A percentile compares a stretch with the other conserved stretches of the same genome.
Conservation (phyloP, 1,140 invertebrate species). For the Rhyacophila brunnea region DNA sequence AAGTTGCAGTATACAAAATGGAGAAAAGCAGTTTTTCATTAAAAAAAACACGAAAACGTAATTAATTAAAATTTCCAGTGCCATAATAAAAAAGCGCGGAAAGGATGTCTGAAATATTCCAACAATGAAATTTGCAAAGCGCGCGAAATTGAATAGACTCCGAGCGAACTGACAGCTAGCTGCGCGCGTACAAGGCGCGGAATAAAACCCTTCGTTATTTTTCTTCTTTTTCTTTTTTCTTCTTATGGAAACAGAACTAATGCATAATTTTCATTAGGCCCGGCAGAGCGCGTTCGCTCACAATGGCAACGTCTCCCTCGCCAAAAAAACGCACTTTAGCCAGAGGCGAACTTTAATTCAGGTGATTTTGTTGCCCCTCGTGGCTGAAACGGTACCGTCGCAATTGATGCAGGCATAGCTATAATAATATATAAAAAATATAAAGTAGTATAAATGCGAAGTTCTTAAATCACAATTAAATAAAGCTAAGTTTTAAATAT, state of each 20-base stretch:
- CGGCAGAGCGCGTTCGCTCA: slow-evolving; percentile 31
- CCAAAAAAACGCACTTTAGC: neutral
- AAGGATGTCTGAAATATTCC: neutral
- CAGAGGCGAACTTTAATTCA: neutral
- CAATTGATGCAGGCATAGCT: no score
- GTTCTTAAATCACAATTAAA: no score
- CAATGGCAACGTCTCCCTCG: slow-evolving; percentile 12
- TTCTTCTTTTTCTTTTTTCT: slow-evolving; percentile 8
- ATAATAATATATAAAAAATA: no score
- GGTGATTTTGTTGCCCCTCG: no score
- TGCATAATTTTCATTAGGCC: slow-evolving; percentile 37
- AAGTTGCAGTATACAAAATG: neutral
- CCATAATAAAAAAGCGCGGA: neutral
- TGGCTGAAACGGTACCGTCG: no score
- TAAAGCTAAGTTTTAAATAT: no score
- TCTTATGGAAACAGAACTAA: slow-evolving; percentile 33
- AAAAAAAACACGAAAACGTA: neutral
- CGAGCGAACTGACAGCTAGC: neutral
- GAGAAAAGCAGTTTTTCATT: neutral
- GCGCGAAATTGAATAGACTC: slow-evolving; percentile 22
- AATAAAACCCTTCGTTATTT: slow-evolving; percentile 10
- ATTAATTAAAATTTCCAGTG: neutral
- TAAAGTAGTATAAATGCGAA: no score
- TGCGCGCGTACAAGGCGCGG: slow-evolving; percentile 1
- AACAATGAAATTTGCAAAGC: slow-evolving; percentile 16